phyloP scores from a whole-genome alignment of 2,888 invertebrate species.

The Teleogryllus oceanicus region DNA sequence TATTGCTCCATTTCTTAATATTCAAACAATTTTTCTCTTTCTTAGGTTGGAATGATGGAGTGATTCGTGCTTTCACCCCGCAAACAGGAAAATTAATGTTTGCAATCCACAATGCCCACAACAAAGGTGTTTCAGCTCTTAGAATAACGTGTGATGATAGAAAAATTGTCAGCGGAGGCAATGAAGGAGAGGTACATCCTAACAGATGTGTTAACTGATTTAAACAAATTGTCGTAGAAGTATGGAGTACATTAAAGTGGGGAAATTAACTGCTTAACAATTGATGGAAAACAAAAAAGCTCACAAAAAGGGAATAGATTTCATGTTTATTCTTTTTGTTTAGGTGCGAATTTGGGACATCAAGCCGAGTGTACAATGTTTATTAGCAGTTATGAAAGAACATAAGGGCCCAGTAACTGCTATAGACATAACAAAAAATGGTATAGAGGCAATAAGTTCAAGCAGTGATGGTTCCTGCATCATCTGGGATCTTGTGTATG shows the following conservation, averaged over 20 bases:
- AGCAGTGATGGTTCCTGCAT: constrained; percentile 91
- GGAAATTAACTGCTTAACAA: too few relatives aligned
- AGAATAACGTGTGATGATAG: constrained; percentile 67
- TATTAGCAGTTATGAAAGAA: constrained; percentile 78
- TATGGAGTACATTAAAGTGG: too few relatives aligned
- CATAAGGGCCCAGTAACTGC: constrained; percentile 85
- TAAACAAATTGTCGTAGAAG: too few relatives aligned
- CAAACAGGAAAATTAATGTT: constrained; percentile 76
- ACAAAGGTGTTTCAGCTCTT: constrained; percentile 82
- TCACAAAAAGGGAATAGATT: too few relatives aligned
- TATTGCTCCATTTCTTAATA: constrained; percentile 1
- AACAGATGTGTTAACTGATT: too few relatives aligned
- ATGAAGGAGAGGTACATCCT: constrained; percentile 74
- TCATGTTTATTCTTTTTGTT: background rate
- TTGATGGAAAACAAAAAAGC: too few relatives aligned
- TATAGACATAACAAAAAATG: constrained; percentile 70
- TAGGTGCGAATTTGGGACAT: constrained; percentile 77
- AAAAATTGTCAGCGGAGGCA: constrained; percentile 80
- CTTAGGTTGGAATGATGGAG: constrained; percentile 76
- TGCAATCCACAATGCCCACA: constrained; percentile 83
- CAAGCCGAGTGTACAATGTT: constrained; percentile 60
- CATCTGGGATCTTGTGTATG: constrained; percentile 83
- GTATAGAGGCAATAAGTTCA: constrained; percentile 81
- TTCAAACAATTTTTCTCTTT: background rate
- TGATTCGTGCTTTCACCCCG: constrained; percentile 77